Base-by-base conservation (phyloP, 2,888 invertebrate species). In the Tethea ocularis region DNA sequence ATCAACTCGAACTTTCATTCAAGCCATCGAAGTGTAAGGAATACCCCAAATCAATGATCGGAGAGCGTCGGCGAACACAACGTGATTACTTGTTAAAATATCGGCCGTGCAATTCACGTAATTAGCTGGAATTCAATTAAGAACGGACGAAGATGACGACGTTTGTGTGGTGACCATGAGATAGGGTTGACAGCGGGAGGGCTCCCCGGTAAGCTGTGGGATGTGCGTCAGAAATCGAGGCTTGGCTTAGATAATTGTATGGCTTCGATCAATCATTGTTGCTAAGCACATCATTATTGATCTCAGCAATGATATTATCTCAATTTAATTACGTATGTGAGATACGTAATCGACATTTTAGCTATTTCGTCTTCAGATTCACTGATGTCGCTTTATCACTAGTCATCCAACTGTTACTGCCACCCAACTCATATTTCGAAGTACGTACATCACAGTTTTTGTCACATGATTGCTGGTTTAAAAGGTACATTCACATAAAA, bases 81-180 rank as follows among this genome's bases (percentile, higher is more conserved):
- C 36, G 51, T 60, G 63, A 72, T 74, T 63, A 71, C 63, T 67
- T 51, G 67, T 67, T 69, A 71, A 78, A 69, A 71, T 67, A 69
- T 70, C 63, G 66, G 57, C 53, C 60, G 66, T 59, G 66, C 67
- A 65, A 60, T 64, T 53, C 58, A 63, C 64, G 68, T 78, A 80
- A 81, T 81, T 80, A 82, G 70, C 60, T 58, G 54, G 64, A 60
- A 68, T 74, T 75, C 67, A 80, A 81, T 80, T 79, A 78, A 74
- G 69, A 63, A 52, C 57, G 46, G 59, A 22, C 52, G 67, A 66
- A 66, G 67, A 72, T 64, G 33, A 33, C 11, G 33, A 33, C 33
- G 33, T 33, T 6, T 13, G 33, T 11, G 33, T 8, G 29, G 57
- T 60, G 60, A 57, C 58, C 61, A 59, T 60, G 56, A 62, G 60